These are phyloP conservation scores for Athalia circularis DNA, from an alignment of 2,888 invertebrate species.

Conservation along the genomic window DNA sequence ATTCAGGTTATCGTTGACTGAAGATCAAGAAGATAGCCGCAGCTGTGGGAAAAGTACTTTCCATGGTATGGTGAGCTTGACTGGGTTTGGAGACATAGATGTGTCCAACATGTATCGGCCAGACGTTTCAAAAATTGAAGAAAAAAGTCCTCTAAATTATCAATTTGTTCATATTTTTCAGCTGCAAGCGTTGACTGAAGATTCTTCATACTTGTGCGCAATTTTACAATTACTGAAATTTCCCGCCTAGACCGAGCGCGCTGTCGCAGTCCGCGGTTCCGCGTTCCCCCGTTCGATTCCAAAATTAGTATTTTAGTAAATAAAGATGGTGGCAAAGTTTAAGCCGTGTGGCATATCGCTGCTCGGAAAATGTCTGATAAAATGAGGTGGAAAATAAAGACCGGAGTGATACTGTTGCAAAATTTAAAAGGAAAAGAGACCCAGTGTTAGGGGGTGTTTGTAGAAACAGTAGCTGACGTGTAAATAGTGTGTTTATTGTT, in stretches of 20 bases:
- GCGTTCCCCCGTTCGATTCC: slow-evolving; percentile 56
- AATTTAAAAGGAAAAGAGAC: slow-evolving; percentile 51
- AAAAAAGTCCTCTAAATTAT: too few relatives aligned
- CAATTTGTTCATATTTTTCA: too few relatives aligned
- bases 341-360: slow-evolving; percentile 66
- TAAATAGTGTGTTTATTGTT: slow-evolving; percentile 54
- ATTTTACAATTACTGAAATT: neutral
- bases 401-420: slow-evolving; percentile 51
- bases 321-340: slow-evolving; percentile 70
- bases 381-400: slow-evolving; percentile 65
- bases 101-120: too few relatives aligned
- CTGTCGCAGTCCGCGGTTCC: slow-evolving; percentile 16
- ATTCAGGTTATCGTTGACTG: too few relatives aligned
- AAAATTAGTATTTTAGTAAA: slow-evolving; percentile 70
- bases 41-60: too few relatives aligned
- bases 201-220: neutral
- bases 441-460: slow-evolving; percentile 49
- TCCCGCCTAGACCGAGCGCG: neutral
- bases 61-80: too few relatives aligned
- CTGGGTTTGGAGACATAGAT: too few relatives aligned
- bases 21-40: too few relatives aligned
- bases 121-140: too few relatives aligned
- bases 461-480: slow-evolving; percentile 51
- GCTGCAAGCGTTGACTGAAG: too few relatives aligned
- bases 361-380: slow-evolving; percentile 64